These are phyloP conservation scores for Nemotelus nigrinus DNA, from an alignment of 2,888 invertebrate genomes.

Conservation along the genomic window DNA sequence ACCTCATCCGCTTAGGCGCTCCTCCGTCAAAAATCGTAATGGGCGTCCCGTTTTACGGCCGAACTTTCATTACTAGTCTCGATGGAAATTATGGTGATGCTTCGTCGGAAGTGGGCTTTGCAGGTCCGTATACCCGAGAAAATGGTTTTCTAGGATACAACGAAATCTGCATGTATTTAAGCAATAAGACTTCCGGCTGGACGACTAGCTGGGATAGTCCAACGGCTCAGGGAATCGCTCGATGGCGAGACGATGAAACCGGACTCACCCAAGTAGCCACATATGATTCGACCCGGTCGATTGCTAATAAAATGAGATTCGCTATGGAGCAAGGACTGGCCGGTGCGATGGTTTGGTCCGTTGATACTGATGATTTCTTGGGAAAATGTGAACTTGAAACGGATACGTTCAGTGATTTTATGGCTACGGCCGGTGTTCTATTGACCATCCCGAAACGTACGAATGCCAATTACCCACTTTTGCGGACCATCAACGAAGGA, in stretches of 20 bases:
- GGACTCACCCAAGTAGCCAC: constrained; percentile 73
- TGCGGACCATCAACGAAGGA: constrained; percentile 78
- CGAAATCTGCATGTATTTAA: constrained; percentile 77
- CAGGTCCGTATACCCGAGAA: constrained; percentile 81
- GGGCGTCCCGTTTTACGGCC: constrained; percentile 85
- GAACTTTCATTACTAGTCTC: constrained; percentile 73
- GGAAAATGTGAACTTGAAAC: constrained; percentile 72
- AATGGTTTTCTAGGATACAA: constrained; percentile 89
- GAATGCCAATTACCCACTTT: constrained; percentile 72
- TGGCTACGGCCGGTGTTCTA: constrained; percentile 52
- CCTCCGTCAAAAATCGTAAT: constrained; percentile 80
- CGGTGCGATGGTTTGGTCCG: constrained; percentile 89
- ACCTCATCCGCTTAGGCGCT: constrained; percentile 78
- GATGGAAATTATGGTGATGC: constrained; percentile 61
- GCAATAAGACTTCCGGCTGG: constrained; percentile 73
- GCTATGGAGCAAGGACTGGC: constrained; percentile 74
- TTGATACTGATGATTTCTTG: constrained; percentile 87
- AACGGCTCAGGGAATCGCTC: constrained; percentile 64
- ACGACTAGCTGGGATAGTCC: constrained; percentile 75
- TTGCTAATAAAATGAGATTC: constrained; percentile 77
- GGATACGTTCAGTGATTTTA: constrained; percentile 67
- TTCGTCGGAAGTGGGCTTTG: constrained; percentile 73
- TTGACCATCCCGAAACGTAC: constrained; percentile 58
- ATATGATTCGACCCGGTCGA: constrained; percentile 80
- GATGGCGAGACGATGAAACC: constrained; percentile 71